phyloP scores from a whole-genome alignment of 2,113 vertebrate species.

The Poeciliopsis occidentalis region DNA sequence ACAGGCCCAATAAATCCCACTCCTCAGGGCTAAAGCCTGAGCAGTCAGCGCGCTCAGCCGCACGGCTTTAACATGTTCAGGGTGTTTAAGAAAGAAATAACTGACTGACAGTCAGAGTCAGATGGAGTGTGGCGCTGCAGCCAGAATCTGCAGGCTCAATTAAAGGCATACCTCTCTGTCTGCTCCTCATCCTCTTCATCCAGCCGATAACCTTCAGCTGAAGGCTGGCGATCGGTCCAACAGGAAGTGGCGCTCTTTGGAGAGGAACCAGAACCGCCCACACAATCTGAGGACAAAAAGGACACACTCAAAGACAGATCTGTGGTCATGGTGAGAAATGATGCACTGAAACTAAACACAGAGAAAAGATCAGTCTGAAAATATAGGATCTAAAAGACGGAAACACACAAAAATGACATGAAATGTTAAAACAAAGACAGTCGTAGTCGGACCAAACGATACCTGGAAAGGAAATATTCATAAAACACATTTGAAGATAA shows the following conservation, averaged over 20 bases:
- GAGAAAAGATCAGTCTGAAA: no score
- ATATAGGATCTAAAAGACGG: no score
- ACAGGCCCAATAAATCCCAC: slow-evolving; percentile 40
- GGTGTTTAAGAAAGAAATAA: slow-evolving; percentile 33
- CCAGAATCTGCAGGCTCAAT: slow-evolving; percentile 59
- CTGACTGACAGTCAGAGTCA: slow-evolving; percentile 22
- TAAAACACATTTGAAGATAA: no score
- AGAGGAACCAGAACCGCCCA: slow-evolving; percentile 40
- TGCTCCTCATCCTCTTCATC: slow-evolving; percentile 44
- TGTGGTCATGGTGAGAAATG: no score
- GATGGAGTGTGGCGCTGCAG: slow-evolving; percentile 14
- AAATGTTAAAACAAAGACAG: no score
- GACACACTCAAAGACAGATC: neutral
- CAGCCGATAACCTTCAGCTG: slow-evolving; percentile 51
- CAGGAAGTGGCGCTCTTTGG: slow-evolving; percentile 41
- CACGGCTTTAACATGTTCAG: slow-evolving; percentile 36
- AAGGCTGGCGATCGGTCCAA: slow-evolving; percentile 8
- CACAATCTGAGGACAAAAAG: slow-evolving; percentile 11
- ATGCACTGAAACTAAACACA: no score
- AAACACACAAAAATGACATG: no score
- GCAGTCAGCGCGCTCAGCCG: slow-evolving; percentile 18
- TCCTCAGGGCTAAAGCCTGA: slow-evolving; percentile 49
- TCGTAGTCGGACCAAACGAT: no score
- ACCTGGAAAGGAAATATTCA: no score
- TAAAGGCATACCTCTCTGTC: slow-evolving; percentile 42